Base-by-base conservation (phyloP, 35 echinoderm and acorn worm species). In the Heliocidaris tuberculata region DNA sequence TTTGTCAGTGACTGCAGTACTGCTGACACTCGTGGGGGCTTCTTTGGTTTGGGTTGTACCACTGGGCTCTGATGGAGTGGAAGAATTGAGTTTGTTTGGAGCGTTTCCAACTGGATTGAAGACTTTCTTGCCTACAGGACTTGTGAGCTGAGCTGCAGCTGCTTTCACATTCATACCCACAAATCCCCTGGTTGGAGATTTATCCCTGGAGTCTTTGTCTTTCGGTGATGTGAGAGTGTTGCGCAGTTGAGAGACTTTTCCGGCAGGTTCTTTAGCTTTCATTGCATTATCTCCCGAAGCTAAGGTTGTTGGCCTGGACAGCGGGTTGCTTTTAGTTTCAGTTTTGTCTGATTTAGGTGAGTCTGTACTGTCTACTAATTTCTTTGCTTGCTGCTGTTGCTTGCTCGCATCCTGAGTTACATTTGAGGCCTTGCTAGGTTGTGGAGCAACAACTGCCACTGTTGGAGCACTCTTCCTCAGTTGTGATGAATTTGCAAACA, bases 61-160 rank as follows among this genome's bases (percentile, higher is more conserved):
- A 88, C 93, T 91, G 47, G 88, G 50, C 93, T 65, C 54, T 95
- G 94, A 60, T n/a, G 88, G 94, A 49, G 30, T 96, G 47, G 94
- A 60, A 86, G 59, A 94, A 54, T 93, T 90, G 85, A 60, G 50
- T 92, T 94, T 61, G 48, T 50, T 94, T 92, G 96, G 48, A 90
- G 94, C 59, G 90, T 21, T 94, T 31, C 47, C 35, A 94, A 85
- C 29, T 86, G 95, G 95, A 61, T 96, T 48, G 50, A 93, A 59
- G 52, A 86, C 93, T 94, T 90, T 95, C 90, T 96, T 96, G 32
- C 60, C 52, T 50, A 50, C 85, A 32, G 96, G 96, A 60, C 96
- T 96, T 32, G 94, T 96, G 29, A 96, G 90, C 35, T 96, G 96
- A 27, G 96, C 96, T 93, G 96, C 96, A 47, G 94, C 94, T 47